Evolutionary conservation across 2,888 invertebrate species (phyloP).

Genomic region (Cecidostiba fungosa): DNA sequence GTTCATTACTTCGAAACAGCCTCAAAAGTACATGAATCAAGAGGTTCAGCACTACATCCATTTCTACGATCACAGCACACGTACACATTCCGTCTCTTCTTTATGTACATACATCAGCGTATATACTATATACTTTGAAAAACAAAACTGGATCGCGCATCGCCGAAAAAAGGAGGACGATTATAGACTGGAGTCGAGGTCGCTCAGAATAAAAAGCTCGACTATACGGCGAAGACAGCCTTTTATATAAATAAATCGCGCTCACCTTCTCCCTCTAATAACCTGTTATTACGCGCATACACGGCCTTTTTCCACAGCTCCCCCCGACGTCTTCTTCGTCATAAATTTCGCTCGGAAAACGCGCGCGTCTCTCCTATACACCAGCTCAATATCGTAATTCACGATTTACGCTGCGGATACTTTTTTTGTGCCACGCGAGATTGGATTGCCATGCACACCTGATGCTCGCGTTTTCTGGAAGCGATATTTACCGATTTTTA

Average conservation of each 20-base stretch:
- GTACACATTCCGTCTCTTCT: not conserved
- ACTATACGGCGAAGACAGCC: not conserved
- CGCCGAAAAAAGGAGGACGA: conserved; percentile 6
- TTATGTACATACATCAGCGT: not conserved
- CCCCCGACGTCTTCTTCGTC: not conserved
- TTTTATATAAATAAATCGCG: conserved; percentile 5
- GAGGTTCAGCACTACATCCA: not conserved
- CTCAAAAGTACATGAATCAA: not conserved
- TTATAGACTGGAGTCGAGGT: not conserved
- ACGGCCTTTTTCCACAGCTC: not conserved
- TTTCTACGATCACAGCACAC: not conserved
- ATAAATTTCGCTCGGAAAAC: conserved; percentile 10
- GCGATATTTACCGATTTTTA: not conserved
- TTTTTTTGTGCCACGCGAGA: not conserved
- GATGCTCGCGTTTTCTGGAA: not conserved
- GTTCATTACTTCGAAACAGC: not conserved
- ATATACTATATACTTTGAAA: not conserved
- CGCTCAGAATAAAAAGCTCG: not conserved
- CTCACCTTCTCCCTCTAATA: not conserved
- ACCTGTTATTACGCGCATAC: conserved; percentile 12
- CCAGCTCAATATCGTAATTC: not conserved
- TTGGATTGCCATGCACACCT: not conserved
- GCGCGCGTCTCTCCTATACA: not conserved
- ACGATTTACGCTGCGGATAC: not conserved
- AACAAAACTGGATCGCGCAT: not conserved